These are phyloP conservation scores for Amblyornis subalaris DNA, from an alignment of 2,113 vertebrate genomes.

Conservation along the genomic window DNA sequence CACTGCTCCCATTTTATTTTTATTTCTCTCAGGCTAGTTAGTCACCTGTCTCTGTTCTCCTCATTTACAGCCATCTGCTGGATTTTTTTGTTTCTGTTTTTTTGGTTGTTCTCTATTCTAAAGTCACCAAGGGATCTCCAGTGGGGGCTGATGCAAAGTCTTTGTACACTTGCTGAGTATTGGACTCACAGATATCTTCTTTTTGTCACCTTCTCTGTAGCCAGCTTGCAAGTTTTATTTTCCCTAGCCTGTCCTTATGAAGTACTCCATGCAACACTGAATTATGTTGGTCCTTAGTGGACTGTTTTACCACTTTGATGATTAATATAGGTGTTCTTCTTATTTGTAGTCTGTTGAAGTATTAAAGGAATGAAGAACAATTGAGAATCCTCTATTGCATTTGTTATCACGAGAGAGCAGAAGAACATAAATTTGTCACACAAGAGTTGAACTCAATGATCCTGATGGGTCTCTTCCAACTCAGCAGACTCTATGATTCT, in stretches of 20 bases:
- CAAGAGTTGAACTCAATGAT: neutral
- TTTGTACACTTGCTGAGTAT: neutral
- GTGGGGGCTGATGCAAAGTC: neutral
- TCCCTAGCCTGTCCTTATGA: neutral
- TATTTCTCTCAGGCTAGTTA: slow-evolving; percentile 44
- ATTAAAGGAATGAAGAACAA: neutral
- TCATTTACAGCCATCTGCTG: slow-evolving; percentile 50
- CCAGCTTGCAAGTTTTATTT: neutral
- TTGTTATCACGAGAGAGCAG: neutral
- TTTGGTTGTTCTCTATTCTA: neutral
- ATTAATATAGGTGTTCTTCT: neutral
- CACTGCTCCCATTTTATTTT: slow-evolving; percentile 35
- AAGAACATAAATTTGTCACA: neutral
- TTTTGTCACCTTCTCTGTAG: neutral
- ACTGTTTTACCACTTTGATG: neutral
- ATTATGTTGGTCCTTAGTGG: neutral
- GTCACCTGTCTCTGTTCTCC: slow-evolving; percentile 28
- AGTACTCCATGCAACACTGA: neutral
- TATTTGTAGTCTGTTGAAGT: neutral
- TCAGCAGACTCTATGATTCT: neutral
- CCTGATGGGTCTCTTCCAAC: neutral
- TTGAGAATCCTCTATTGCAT: neutral
- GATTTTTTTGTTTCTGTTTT: neutral
- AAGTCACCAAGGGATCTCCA: neutral
- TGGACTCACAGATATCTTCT: neutral